Percentiles rank a stretch among this genome's conserved stretches.
phyloP scores from a whole-genome alignment of 1,140 invertebrate genomes.

The Gonatopus flavifemur region DNA sequence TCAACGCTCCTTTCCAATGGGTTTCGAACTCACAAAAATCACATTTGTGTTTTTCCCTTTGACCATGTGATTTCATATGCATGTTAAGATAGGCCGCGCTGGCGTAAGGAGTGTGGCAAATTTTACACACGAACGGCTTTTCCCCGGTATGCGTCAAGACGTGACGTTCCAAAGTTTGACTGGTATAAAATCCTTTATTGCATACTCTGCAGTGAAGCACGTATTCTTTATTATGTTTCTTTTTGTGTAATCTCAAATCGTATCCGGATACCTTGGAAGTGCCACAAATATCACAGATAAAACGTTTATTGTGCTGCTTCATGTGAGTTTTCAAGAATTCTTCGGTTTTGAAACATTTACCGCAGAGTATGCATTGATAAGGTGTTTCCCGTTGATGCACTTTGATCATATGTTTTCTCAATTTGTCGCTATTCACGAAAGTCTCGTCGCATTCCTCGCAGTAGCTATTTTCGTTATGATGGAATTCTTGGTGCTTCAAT shows the following conservation, averaged over 20 bases:
- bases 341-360: slow-evolving; percentile 62
- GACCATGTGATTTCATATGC: slow-evolving; percentile 40
- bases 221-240: slow-evolving; percentile 46
- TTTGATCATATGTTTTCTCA: slow-evolving; percentile 27
- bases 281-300: slow-evolving; percentile 82
- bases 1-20: slow-evolving; percentile 63
- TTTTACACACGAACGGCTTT: slow-evolving; percentile 74
- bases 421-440: slow-evolving; percentile 22
- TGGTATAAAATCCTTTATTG: slow-evolving; percentile 46
- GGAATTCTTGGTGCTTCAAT: slow-evolving; percentile 21
- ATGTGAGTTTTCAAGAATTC: slow-evolving; percentile 47
- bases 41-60: slow-evolving; percentile 52
- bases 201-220: slow-evolving; percentile 40
- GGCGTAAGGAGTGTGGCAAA: slow-evolving; percentile 63
- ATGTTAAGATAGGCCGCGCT: slow-evolving; percentile 40
- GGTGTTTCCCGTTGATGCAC: slow-evolving; percentile 42
- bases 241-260: slow-evolving; percentile 37
- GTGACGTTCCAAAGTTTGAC: slow-evolving; percentile 44
- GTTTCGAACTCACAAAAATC: slow-evolving; percentile 44
- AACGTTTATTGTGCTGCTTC: slow-evolving; percentile 69
- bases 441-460: slow-evolving; percentile 33
- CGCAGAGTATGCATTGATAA: slow-evolving; percentile 54
- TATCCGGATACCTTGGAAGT: slow-evolving; percentile 57
- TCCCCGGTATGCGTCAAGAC: slow-evolving; percentile 63
- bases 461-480: slow-evolving; percentile 5